A percentile compares a stretch with the other conserved stretches of the same genome.
phyloP scores from a whole-genome alignment of 2,888 invertebrate genomes.

The Heliothis peltigera region DNA sequence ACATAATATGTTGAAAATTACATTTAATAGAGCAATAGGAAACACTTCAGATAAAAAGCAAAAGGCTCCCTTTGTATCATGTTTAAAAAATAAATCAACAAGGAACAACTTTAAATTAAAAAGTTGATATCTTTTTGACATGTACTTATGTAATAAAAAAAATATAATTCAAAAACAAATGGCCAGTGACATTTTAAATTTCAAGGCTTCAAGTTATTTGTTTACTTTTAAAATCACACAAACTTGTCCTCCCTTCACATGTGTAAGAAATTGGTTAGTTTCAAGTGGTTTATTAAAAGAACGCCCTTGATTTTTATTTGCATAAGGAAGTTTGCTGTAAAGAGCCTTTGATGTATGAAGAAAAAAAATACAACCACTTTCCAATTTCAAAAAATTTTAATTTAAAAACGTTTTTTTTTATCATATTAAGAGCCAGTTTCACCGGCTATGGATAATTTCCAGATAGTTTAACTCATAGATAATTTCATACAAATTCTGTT shows the following conservation, averaged over 20 bases:
- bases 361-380: constrained; percentile 9
- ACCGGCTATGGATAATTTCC: no score
- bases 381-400: not conserved
- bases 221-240: constrained; percentile 38
- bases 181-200: constrained; percentile 46
- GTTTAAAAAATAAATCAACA: no score
- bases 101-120: constrained; percentile 1
- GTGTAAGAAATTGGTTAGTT: constrained; percentile 50
- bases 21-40: no score
- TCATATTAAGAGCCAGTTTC: no score
- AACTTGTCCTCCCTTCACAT: constrained; percentile 53
- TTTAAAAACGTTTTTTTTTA: no score
- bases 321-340: constrained; percentile 33
- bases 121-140: not conserved
- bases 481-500: no score
- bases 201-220: constrained; percentile 53
- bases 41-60: no score
- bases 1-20: no score
- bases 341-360: constrained; percentile 12
- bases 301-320: constrained; percentile 43
- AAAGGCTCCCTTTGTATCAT: no score
- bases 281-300: constrained; percentile 43
- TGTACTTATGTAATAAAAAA: constrained; percentile 9
- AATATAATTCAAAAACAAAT: constrained; percentile 8
- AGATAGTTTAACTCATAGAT: no score